Evolutionary conservation across 2,113 vertebrate genomes (phyloP), one percentile per base, ranked within the genome.

Genomic region (Vidua chalybeata): DNA sequence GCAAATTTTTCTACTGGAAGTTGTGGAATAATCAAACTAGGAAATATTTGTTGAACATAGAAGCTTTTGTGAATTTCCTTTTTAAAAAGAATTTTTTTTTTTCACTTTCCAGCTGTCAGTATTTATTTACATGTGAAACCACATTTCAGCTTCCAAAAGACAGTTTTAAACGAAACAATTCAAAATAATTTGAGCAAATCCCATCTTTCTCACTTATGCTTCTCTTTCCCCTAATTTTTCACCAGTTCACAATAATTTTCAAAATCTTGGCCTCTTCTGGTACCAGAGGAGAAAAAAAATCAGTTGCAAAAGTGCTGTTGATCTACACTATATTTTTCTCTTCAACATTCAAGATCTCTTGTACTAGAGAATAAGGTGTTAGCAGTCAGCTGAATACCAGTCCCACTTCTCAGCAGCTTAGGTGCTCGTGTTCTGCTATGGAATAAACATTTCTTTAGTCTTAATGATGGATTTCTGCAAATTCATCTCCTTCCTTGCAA

Each of bases 41-140:
- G 5, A 84, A 72, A 67, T 81, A 24, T 52, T 56, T 89, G 9
- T 63, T 68, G 41, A 72, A 79, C 9, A 28, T 1, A 1, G 7
- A 30, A 49, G 9, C 81, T 54, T 72, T 61, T 85, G 9, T 64
- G 20, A 49, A 66, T 41, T 72, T 78, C 10, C 1, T 54, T 55
- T 68, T 46, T 18, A 43, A 46, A 93, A 72, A 55, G 1, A 63
- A 9, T 21, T 59, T 61, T 27, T 64, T 66, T 58, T 27, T 14
- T 13, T 4, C 1, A 0, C 26, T 30, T 28, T 6, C 2, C 7
- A 55, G 2, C 5, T 63, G 30, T 55, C 9, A 43, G 6, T 24
- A 18, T 69, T 82, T 81, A 55, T 78, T 95, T 92, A 72, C 16
- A 31, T 56, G 24, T 59, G 23, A 90, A 80, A 66, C 63, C 28